These are phyloP conservation scores for Sericinus montela DNA, from an alignment of 2,888 invertebrate species.

Conservation along the genomic window DNA sequence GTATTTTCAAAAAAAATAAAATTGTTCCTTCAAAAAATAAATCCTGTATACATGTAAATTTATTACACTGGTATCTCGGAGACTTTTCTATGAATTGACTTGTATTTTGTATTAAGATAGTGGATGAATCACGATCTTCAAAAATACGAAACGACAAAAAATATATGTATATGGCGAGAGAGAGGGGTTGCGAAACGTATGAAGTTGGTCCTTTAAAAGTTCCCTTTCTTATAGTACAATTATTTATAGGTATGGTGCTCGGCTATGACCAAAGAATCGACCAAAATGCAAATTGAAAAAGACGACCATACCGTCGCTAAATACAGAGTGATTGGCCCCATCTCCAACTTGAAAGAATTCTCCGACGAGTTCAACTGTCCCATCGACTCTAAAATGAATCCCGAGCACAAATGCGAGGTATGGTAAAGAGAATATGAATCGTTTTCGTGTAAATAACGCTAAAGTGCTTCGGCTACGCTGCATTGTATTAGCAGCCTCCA, in stretches of 20 bases:
- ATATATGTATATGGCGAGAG: too few species aligned
- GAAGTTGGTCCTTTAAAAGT: too few species aligned
- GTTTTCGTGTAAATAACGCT: conserved; percentile 20
- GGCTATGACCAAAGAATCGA: conserved; percentile 90
- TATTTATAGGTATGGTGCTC: conserved; percentile 91
- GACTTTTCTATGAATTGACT: too few species aligned
- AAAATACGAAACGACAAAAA: too few species aligned
- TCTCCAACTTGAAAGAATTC: conserved; percentile 92
- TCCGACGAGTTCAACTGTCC: conserved; percentile 88
- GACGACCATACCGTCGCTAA: conserved; percentile 95
- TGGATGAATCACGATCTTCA: too few species aligned
- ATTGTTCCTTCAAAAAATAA: too few species aligned
- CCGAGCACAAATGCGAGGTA: conserved; percentile 89
- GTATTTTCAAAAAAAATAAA: too few species aligned
- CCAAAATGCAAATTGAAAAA: conserved; percentile 92
- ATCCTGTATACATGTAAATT: too few species aligned
- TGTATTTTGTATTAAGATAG: too few species aligned
- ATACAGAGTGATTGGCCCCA: conserved; percentile 90
- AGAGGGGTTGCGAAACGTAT: too few species aligned
- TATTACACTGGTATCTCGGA: too few species aligned
- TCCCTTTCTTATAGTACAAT: too few species aligned
- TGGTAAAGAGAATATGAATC: conserved; percentile 80
- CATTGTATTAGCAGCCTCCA: conserved; percentile 23
- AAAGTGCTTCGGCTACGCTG: conserved; percentile 28
- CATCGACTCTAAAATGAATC: conserved; percentile 90